Evolutionary conservation across 1,140 invertebrate species (phyloP), one percentile per base, ranked within the genome.

Genomic region (Agrypnia vestita): DNA sequence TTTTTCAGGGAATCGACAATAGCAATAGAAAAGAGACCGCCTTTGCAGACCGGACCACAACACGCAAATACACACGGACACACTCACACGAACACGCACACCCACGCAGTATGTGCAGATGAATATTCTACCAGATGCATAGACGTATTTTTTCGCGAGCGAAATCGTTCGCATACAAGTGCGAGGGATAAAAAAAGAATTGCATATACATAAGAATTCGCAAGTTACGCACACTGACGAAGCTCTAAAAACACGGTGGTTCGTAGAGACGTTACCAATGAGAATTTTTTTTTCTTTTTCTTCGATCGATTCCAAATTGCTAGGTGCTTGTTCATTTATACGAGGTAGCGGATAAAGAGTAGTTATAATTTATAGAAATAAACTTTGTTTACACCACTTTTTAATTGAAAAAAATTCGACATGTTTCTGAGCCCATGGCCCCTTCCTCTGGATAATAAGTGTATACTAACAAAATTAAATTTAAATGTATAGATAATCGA

Each of bases 71-170:
- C 55, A 21, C 17, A 6, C 17, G 55, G 15, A 59, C 12, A 21
- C 55, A 21, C 1, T 0, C 6, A 59, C 25, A 6, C 25, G 25
- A n/a, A n/a, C 25, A 6, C 25, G 6, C 25, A 35, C 25, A 35
- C 25, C 25, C 25, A 35, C 25, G 25, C 25, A 35, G 49, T 4
- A 64, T 6, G 19, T 59, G 61, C 61, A 25, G 35, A 64, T 64
- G 61, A 64, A 64, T 9, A 21, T 9, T 43, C 64, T 43, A 69
- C 64, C 8, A 69, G 64, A 69, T 49, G 64, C 44, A 69, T 69
- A 69, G 64, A 69, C 64, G n/a, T 69, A 69, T 69, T 69, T 69
- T 69, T 69, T 69, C 13, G 64, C 44, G 43, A 47, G 21, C 19
- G 46, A 69, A 69, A 10, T 69, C 44, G 9, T n/a, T 44, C 44